phyloP scores from a whole-genome alignment of 1,140 invertebrate genomes.

The Ephestia elutella region DNA sequence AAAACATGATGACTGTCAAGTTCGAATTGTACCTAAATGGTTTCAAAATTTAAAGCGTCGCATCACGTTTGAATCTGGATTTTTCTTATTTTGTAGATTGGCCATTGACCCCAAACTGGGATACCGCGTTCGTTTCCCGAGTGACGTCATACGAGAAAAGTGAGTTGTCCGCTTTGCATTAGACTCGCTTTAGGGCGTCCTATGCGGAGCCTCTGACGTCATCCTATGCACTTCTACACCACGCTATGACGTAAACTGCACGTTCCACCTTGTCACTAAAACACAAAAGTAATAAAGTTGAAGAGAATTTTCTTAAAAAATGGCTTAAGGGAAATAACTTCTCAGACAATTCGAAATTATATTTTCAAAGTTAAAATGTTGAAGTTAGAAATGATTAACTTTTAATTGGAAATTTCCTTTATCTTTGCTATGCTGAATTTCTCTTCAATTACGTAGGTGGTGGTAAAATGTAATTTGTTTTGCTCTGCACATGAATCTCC shows the following conservation, averaged over 20 bases:
- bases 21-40: no score
- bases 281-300: neutral
- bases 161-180: conserved; percentile 54
- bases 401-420: neutral
- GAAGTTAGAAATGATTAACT: neutral
- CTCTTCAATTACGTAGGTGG: neutral
- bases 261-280: neutral
- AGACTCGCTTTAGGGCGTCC: conserved; percentile 24
- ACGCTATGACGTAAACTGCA: conserved; percentile 11
- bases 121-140: conserved; percentile 71
- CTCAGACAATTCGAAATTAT: neutral
- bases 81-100: conserved; percentile 74
- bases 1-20: no score
- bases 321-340: neutral
- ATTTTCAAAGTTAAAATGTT: neutral
- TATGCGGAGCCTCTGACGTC: conserved; percentile 40
- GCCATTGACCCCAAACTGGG: conserved; percentile 72
- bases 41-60: conserved; percentile 13
- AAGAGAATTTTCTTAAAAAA: neutral
- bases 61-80: conserved; percentile 42
- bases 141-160: conserved; percentile 70
- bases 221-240: conserved; percentile 24
- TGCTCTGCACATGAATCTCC: neutral
- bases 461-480: neutral
- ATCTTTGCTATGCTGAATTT: neutral